Conservation (phyloP, 2,797 vertebrate species). For the Sebastes aleutianus region DNA sequence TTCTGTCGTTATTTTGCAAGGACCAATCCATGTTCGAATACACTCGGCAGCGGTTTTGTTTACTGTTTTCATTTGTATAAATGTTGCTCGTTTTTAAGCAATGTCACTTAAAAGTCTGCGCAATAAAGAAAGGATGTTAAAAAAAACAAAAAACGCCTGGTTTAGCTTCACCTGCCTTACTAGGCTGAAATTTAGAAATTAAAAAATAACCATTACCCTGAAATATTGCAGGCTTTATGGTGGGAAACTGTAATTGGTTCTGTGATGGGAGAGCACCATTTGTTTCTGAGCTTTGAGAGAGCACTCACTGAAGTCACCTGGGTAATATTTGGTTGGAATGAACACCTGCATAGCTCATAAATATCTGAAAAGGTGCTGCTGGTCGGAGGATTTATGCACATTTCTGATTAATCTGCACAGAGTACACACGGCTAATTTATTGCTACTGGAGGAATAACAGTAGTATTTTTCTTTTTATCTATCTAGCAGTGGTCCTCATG, state of each 20-base stretch:
- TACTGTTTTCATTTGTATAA: background rate
- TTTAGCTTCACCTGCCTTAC: background rate
- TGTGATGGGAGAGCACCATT: background rate
- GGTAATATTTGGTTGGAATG: background rate
- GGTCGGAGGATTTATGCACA: background rate
- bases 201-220: background rate
- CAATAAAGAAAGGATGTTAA: slow-evolving; percentile 35
- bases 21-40: slow-evolving; percentile 20
- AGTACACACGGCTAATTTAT: background rate
- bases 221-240: background rate
- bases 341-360: background rate
- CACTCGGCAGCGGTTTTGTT: background rate
- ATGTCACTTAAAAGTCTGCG: background rate
- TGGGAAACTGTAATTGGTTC: background rate
- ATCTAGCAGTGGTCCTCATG: background rate
- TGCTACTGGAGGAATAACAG: background rate
- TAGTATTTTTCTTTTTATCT: background rate
- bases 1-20: slow-evolving; percentile 10
- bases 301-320: background rate
- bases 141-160: background rate
- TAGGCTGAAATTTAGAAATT: background rate
- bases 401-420: slow-evolving; percentile 9
- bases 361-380: background rate
- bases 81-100: background rate
- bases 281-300: background rate